phyloP scores from a whole-genome alignment of 2,888 invertebrate species.

The Plusia festucae region DNA sequence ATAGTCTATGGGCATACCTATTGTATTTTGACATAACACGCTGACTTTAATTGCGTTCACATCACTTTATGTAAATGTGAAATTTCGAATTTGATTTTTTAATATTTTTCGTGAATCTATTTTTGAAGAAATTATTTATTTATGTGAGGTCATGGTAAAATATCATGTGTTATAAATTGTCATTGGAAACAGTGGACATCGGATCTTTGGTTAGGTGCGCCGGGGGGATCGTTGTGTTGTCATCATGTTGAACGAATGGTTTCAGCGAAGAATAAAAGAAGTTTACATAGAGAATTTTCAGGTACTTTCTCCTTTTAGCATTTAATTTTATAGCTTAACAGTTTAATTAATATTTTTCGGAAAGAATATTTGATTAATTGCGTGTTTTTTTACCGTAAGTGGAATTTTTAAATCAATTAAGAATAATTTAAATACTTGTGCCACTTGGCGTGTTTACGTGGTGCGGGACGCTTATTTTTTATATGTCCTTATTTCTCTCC shows the following conservation, averaged over 20 bases:
- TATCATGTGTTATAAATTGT: constrained; percentile 86
- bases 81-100: constrained; percentile 86
- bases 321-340: background rate
- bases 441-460: background rate
- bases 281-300: constrained; percentile 78
- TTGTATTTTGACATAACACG: constrained; percentile 63
- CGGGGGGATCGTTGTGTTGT: constrained; percentile 70
- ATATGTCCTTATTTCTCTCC: background rate
- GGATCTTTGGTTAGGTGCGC: constrained; percentile 75
- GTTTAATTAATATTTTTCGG: background rate
- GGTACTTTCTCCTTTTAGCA: constrained; percentile 65
- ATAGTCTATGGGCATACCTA: constrained; percentile 52
- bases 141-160: constrained; percentile 81
- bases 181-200: constrained; percentile 67
- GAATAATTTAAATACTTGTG: background rate
- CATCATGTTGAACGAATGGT: constrained; percentile 89
- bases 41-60: constrained; percentile 73
- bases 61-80: constrained; percentile 76
- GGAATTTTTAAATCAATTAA: background rate
- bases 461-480: background rate
- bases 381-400: background rate
- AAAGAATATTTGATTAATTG: background rate
- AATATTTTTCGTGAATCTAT: constrained; percentile 86
- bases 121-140: constrained; percentile 88
- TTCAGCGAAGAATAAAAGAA: constrained; percentile 78